phyloP scores from a whole-genome alignment of 1,140 invertebrate genomes.

The Phenacoccus solenopsis region DNA sequence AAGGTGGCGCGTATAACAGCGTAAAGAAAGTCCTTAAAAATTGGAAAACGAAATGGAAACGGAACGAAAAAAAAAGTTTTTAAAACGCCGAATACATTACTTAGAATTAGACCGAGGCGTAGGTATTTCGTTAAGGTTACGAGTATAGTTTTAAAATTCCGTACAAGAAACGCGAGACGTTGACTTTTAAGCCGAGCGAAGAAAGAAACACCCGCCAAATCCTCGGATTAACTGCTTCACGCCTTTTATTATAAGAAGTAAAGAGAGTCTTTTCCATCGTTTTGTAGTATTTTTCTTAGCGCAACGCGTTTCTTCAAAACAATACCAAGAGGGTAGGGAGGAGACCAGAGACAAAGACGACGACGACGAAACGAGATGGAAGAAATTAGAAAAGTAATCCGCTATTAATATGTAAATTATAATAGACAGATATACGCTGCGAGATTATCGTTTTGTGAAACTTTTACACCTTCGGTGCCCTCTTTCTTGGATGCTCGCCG shows the following conservation, averaged over 20 bases:
- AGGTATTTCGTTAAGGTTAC: no score
- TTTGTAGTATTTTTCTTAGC: background rate
- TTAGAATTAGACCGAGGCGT: background rate
- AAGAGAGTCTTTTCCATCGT: background rate
- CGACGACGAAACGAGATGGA: background rate
- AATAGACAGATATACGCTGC: slow-evolving; percentile 11
- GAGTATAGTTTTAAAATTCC: slow-evolving; percentile 14
- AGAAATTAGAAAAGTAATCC: slow-evolving; percentile 18
- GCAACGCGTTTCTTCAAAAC: slow-evolving; percentile 8
- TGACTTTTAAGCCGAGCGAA: slow-evolving; percentile 12
- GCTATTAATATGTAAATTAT: slow-evolving; percentile 18
- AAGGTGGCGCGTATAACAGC: no score
- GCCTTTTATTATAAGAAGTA: background rate
- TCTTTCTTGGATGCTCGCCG: background rate
- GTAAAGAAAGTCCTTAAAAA: no score
- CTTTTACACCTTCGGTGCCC: background rate
- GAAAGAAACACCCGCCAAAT: slow-evolving; percentile 14
- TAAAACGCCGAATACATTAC: slow-evolving; percentile 10
- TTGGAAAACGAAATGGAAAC: no score
- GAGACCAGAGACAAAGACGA: background rate
- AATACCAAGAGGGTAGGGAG: no score
- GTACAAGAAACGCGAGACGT: slow-evolving; percentile 8
- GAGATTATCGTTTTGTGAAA: slow-evolving; percentile 13
- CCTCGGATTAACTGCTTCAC: slow-evolving; percentile 13
- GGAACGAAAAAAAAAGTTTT: no score